Base-by-base conservation (phyloP, 1,140 invertebrate genomes). In the Marisa cornuarietis region DNA sequence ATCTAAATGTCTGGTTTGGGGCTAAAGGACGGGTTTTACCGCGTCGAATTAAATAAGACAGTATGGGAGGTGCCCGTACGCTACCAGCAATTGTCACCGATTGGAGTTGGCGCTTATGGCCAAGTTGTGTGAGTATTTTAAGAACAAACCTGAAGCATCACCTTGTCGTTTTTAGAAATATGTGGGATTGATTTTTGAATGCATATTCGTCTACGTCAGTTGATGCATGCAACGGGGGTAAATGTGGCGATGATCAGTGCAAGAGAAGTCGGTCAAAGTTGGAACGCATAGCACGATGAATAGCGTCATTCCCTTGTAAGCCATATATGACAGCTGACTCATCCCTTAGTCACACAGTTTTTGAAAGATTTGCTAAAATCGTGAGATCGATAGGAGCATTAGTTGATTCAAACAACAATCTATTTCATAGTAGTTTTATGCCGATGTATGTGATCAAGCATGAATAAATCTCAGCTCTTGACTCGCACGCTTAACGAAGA, bases 21-120 rank as follows among this genome's bases (percentile, higher is more conserved):
- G 61, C 75, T 69, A 8, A 82, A 78, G 65, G 52, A 58, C 20
- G 89, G 89, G 22, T 92, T 87, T 81, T 90, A 91, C 76, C 83
- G 84, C 22, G 85, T 98, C 77, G 97, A 99, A 92, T 95, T 99
- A 65, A 99, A 98, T 90, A 96, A 95, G 90, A 98, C 97, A 74
- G 95, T 98, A 93, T 99, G 98, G 97, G 96, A 97, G 93, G 95
- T 99, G 71, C 97, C 97, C 61, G 93, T 95, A 78, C 93, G 95
- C 83, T 99, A 99, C 93, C 95, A 97, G 90, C 95, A 95, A 92
- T 92, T 99, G 77, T 94, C 94, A 87, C 95, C 97, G 65, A 96
- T 99, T 76, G 98, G 98, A 78, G 97, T 96, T 31, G 98, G 98
- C 63, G 98, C 98, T 87, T 99, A 99, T 91, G 98, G 98, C 62